Evolutionary conservation across 2,797 vertebrate species (phyloP), one percentile per base, ranked within the genome.

Genomic region (Silurus lanzhouensis): DNA sequence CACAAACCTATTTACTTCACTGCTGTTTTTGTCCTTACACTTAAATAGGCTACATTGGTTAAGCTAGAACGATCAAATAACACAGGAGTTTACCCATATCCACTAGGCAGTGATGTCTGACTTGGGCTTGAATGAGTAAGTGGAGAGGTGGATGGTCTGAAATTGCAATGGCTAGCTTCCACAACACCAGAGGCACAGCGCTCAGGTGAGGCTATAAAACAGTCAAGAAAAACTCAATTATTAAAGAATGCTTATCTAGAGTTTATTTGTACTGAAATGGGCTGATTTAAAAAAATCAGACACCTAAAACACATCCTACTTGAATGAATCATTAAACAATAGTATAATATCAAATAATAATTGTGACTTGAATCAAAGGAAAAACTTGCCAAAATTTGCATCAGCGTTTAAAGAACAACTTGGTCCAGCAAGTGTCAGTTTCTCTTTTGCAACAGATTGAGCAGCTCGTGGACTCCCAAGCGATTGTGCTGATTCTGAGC

Each of bases 101-200:
- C 89, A 6, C 89, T 92, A 82, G 94, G 93, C 91, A 93, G 90
- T 44, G 96, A 97, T 63, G 92, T 91, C 76, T 99, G 97, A 91
- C 97, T 98, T 66, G 98, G 98, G 88, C 98, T 99, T 63, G 98
- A 99, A 91, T 99, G 98, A 80, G 95, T 99, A 44, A 99, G 93
- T 6, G 98, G 97, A 82, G 96, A 97, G 38, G 96, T 97, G 81
- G 97, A 98, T 7, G 97, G 97, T 90, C 97, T 96, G 91, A 99
- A 98, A 91, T 93, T 96, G 57, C 87, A 95, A 15, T 95, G 96
- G 0, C 93, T 95, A 70, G 96, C 94, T 77, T 96, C 96, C 38
- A 89, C 87, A 67, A 27, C 87, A 17, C 67, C 58, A 58, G 85
- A 66, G 22, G 88, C 86, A 86, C 84, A 77, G 58, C 25, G 88